Evolutionary conservation across 2,797 vertebrate genomes (phyloP), one percentile per base, ranked within the genome.

Genomic region (Poecile montanus): DNA sequence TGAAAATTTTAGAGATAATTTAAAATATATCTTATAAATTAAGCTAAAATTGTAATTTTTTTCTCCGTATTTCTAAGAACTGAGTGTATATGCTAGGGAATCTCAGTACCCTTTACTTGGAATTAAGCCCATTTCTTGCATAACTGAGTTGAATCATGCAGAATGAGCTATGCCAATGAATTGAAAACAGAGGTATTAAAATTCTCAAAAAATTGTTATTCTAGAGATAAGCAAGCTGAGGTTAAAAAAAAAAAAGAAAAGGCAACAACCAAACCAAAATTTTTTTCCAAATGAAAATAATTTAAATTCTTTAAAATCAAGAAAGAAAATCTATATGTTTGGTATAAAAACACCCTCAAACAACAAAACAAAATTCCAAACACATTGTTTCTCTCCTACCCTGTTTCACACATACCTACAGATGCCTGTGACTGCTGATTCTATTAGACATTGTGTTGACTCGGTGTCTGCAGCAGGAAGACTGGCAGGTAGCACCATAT

Each of bases 391-490:
- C 7, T 78, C 36, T 93, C 40, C 47, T 27, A 80, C 76, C 70
- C 83, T 79, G n/a, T 91, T 93, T 86, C 77, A 82, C 50, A 63
- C 34, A 86, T 95, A 97, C 23, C n/a, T 72, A 95, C 75, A 50
- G 85, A 88, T 97, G 85, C 81, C 84, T 97, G 97, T 95, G 85
- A 93, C 94, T 88, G 83, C 88, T 93, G 36, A 93, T 94, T 79
- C 95, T 97, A 72, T 97, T 96, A 95, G 82, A 82, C 97, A 9
- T 95, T 98, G 91, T 98, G 97, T 97, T 98, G 98, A 98, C 97
- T 97, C 70, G 53, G 97, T 97, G 98, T 98, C 98, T 98, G 93
- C 97, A 96, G 91, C 83, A 95, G 91, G 86, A 96, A 58, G 88
- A 56, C 54, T 96, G 95, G 94, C 93, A 94, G 90, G 92, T 95